Evolutionary conservation across 92 coral and sea anemone genomes (phyloP).

Genomic region (Desmophyllum pertusum): DNA sequence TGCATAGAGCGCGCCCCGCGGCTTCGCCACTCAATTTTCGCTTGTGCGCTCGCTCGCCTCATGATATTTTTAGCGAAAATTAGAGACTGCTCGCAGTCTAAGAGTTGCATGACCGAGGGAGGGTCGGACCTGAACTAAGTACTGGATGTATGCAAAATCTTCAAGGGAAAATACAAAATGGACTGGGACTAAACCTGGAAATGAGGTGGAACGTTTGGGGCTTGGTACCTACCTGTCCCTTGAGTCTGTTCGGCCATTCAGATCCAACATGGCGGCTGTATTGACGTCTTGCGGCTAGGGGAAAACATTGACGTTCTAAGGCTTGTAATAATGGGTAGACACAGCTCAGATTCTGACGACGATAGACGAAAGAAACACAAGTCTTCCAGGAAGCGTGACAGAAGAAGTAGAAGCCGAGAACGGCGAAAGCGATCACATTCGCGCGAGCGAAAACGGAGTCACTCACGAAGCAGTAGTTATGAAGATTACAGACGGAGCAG

Average conservation of each 20-base stretch:
- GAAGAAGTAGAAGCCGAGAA: conserved; percentile 75
- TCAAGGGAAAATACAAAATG: no score
- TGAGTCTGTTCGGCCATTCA: neutral
- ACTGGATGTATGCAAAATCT: no score
- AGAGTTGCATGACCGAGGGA: no score
- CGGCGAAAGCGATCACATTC: conserved; percentile 78
- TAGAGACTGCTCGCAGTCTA: no score
- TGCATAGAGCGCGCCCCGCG: no score
- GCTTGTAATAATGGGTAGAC: conserved; percentile 67
- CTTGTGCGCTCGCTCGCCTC: no score
- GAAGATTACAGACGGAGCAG: conserved; percentile 55
- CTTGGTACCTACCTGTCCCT: neutral
- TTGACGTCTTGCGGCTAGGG: neutral
- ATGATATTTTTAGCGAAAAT: no score
- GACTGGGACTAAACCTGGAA: no score
- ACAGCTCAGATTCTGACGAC: conserved; percentile 89
- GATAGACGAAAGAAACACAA: conserved; percentile 71
- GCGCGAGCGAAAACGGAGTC: conserved; percentile 61
- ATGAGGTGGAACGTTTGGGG: no score
- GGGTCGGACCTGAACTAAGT: no score
- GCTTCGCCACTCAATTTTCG: no score
- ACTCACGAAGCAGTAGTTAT: conserved; percentile 69
- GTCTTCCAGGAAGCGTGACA: conserved; percentile 73
- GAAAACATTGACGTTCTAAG: no score
- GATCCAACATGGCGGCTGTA: conserved; percentile 8